These are phyloP conservation scores for Synanthedon formicaeformis DNA, from an alignment of 2,888 invertebrate species.

Conservation along the genomic window DNA sequence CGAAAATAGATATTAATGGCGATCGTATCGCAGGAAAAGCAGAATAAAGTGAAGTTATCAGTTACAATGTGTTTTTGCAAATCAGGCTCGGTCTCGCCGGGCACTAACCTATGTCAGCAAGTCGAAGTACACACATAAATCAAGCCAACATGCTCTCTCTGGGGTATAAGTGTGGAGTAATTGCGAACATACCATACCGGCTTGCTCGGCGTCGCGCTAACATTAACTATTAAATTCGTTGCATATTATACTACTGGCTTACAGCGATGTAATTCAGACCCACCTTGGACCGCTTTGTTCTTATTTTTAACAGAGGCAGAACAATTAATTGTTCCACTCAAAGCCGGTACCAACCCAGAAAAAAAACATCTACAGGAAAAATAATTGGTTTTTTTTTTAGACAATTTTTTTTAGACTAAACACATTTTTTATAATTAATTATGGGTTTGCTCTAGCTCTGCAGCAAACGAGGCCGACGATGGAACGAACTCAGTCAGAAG, in stretches of 20 bases:
- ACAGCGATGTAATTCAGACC: conserved; percentile 44
- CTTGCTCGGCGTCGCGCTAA: conserved; percentile 46
- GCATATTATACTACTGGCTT: conserved; percentile 64
- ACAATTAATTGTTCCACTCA: neutral
- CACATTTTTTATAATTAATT: no score
- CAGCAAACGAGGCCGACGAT: no score
- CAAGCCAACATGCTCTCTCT: conserved; percentile 36
- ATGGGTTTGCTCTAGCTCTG: no score
- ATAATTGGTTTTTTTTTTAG: no score
- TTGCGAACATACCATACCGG: conserved; percentile 56
- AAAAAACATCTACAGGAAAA: no score
- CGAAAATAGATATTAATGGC: no score
- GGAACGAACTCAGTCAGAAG: no score
- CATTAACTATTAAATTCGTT: conserved; percentile 71
- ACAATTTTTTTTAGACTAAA: no score
- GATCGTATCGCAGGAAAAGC: no score
- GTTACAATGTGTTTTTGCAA: conserved; percentile 11
- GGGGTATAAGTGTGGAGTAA: conserved; percentile 63
- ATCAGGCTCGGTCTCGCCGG: conserved; percentile 32
- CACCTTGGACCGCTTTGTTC: conserved; percentile 30
- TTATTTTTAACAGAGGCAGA: conserved; percentile 17
- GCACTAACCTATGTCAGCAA: conserved; percentile 42
- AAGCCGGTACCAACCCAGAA: no score
- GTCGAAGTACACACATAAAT: conserved; percentile 56
- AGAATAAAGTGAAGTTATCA: no score